A percentile compares a stretch with the other conserved stretches of the same genome.
Conservation (phyloP, 2,888 invertebrate genomes). For the Sphaerophoria taeniata region DNA sequence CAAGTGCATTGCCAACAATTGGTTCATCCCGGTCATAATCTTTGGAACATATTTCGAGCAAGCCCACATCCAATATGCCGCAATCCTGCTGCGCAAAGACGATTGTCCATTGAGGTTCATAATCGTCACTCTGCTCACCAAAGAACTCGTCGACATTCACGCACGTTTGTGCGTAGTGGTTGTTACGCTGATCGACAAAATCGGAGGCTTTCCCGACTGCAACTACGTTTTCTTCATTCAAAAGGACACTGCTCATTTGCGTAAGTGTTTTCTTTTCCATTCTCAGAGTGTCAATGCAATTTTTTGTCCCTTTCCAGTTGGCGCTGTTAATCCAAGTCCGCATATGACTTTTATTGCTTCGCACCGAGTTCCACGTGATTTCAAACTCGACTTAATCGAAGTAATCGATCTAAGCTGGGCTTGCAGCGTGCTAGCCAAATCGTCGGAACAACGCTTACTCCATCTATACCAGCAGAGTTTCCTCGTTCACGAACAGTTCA, state of each 20-base stretch:
- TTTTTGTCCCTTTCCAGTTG: constrained; percentile 71
- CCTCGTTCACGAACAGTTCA: constrained; percentile 63
- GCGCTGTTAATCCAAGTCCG: constrained; percentile 75
- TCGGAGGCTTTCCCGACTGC: constrained; percentile 77
- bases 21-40: constrained; percentile 78
- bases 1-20: constrained; percentile 79
- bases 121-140: constrained; percentile 75
- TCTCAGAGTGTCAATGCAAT: no score
- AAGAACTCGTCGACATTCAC: constrained; percentile 78
- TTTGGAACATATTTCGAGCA: constrained; percentile 77
- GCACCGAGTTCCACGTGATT: constrained; percentile 71
- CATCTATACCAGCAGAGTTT: constrained; percentile 76
- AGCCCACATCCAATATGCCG: constrained; percentile 76
- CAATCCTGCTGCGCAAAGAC: constrained; percentile 76
- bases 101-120: constrained; percentile 73
- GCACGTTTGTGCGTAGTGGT: constrained; percentile 78
- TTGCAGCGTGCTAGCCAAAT: constrained; percentile 63
- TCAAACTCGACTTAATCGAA: constrained; percentile 76
- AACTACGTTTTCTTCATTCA: constrained; percentile 77
- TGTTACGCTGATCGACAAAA: constrained; percentile 76
- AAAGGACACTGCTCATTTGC: constrained; percentile 76
- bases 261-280: constrained; percentile 70
- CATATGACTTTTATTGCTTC: constrained; percentile 75
- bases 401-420: constrained; percentile 76
- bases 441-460: constrained; percentile 73